Evolutionary conservation across 1,140 invertebrate genomes (phyloP).

Genomic region (Leptinotarsa lineolata): DNA sequence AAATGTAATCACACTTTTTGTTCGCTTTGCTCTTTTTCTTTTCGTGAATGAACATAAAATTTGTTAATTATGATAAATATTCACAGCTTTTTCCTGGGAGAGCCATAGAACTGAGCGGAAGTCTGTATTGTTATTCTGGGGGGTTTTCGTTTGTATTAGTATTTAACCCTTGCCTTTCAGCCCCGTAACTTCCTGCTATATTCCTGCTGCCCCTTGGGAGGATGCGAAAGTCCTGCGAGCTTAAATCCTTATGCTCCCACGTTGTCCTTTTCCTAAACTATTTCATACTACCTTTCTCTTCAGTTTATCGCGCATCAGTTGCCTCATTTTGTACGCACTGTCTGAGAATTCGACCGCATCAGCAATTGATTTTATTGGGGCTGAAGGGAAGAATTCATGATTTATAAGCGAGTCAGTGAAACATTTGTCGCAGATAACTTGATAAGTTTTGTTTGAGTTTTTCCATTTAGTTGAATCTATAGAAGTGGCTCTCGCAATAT

Average conservation of each 20-base stretch:
- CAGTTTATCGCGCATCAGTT: too few species aligned
- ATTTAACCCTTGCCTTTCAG: conserved; percentile 57
- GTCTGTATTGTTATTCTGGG: conserved; percentile 54
- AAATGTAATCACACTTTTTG: conserved; percentile 56
- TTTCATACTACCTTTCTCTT: background rate
- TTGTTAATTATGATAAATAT: conserved; percentile 60
- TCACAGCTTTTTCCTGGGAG: conserved; percentile 58
- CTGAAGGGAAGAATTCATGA: too few species aligned
- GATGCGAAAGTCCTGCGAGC: conserved; percentile 43
- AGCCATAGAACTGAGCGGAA: conserved; percentile 54
- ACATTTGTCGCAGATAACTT: too few species aligned
- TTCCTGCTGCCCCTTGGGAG: conserved; percentile 52
- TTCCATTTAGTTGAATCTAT: too few species aligned
- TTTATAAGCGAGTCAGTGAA: too few species aligned
- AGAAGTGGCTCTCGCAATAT: too few species aligned
- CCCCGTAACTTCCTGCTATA: conserved; percentile 53
- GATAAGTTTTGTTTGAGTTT: too few species aligned
- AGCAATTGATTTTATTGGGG: too few species aligned
- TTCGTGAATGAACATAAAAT: conserved; percentile 54
- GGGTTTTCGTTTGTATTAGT: conserved; percentile 54
- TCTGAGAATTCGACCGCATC: too few species aligned
- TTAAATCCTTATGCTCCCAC: conserved; percentile 46
- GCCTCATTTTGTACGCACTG: too few species aligned
- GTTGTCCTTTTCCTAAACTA: conserved; percentile 46
- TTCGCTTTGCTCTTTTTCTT: conserved; percentile 51